Percentiles rank a stretch among this genome's conserved stretches.
phyloP scores from a whole-genome alignment of 2,888 invertebrate genomes.

The Ganaspis brasiliensis region DNA sequence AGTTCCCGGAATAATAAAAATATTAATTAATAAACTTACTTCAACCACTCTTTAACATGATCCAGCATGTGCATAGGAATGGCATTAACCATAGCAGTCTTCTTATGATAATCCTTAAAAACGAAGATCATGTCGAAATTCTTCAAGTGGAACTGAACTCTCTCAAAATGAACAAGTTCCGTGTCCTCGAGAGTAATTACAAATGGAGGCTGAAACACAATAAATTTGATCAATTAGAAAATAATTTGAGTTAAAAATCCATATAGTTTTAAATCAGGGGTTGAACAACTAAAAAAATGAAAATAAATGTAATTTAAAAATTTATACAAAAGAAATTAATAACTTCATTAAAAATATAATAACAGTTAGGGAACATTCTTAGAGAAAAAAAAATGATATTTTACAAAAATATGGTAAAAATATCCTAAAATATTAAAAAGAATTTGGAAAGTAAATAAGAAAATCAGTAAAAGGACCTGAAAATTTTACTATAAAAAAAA shows the following conservation, averaged over 20 bases:
- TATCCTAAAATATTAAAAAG: too few relatives aligned
- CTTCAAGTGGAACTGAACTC: constrained; percentile 98
- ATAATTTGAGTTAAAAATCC: constrained; percentile 3
- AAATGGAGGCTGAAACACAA: constrained; percentile 90
- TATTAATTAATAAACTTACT: constrained; percentile 87
- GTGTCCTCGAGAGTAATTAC: constrained; percentile 99
- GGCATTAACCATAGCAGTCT: constrained; percentile 98
- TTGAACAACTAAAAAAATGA: too few relatives aligned
- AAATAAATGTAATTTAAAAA: too few relatives aligned
- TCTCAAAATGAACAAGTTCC: constrained; percentile 98
- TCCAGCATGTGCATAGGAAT: constrained; percentile 99
- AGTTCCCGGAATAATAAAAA: neutral
- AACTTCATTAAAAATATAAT: too few relatives aligned
- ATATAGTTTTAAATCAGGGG: too few relatives aligned
- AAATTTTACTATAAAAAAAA: too few relatives aligned
- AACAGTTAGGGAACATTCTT: too few relatives aligned
- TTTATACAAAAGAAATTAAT: too few relatives aligned
- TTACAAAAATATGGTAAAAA: too few relatives aligned
- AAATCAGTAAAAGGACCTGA: too few relatives aligned
- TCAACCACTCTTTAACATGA: constrained; percentile 99
- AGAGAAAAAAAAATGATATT: too few relatives aligned
- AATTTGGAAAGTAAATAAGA: too few relatives aligned
- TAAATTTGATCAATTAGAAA: constrained; percentile 1
- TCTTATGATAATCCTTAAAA: constrained; percentile 97
- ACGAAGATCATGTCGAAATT: constrained; percentile 99